These are phyloP conservation scores for Periophthalmus magnuspinnatus DNA, from an alignment of 2,797 vertebrate species.

Conservation along the genomic window DNA sequence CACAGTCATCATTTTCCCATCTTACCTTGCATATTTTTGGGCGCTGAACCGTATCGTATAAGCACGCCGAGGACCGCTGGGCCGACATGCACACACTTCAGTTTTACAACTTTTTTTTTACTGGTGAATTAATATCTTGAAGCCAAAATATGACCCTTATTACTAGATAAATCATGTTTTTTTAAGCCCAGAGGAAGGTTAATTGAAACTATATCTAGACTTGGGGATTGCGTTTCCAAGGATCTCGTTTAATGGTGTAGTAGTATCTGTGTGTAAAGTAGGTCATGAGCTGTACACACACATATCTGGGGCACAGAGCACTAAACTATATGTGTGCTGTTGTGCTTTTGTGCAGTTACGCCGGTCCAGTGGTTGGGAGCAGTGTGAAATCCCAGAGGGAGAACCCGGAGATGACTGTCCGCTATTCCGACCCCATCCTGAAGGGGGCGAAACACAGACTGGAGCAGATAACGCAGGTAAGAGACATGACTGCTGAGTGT, in stretches of 20 bases:
- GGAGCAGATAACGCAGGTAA: conserved; percentile 77
- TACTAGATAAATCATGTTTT: conserved; percentile 7
- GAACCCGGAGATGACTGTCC: conserved; percentile 86
- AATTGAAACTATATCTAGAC: conserved; percentile 6
- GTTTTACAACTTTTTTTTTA: background rate
- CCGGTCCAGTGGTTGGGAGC: conserved; percentile 81
- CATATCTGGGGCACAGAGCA: conserved; percentile 36
- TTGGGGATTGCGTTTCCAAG: conserved; percentile 20
- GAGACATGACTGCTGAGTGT: background rate
- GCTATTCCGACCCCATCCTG: conserved; percentile 79
- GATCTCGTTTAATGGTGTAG: conserved; percentile 17
- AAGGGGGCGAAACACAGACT: conserved; percentile 79
- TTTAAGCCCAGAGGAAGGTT: conserved; percentile 11
- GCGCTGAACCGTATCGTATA: too few relatives aligned
- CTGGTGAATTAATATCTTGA: conserved; percentile 14
- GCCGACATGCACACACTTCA: background rate
- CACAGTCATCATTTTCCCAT: too few relatives aligned
- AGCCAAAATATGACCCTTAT: conserved; percentile 20
- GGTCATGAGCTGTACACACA: conserved; percentile 34
- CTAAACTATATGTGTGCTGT: conserved; percentile 30
- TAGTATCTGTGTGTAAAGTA: conserved; percentile 40
- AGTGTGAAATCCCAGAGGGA: conserved; percentile 83
- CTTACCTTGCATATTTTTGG: too few relatives aligned
- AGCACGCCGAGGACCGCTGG: background rate
- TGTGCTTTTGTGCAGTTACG: conserved; percentile 74